A percentile compares a stretch with the other conserved stretches of the same genome.
Evolutionary conservation across 2,888 invertebrate species (phyloP).

Genomic region (Cryptocheilus praepositus): DNA sequence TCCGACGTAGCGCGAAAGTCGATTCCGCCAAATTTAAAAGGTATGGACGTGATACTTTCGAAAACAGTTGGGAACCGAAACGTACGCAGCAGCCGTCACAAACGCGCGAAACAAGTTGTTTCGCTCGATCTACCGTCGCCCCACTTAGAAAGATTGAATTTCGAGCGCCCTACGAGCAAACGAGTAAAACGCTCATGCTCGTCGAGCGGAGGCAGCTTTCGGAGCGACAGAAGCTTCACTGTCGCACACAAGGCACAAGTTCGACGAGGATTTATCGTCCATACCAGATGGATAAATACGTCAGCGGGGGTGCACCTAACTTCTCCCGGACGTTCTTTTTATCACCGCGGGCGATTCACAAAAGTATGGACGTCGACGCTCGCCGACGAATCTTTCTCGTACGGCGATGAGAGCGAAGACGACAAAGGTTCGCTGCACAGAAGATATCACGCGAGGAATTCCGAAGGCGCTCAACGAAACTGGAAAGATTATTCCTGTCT

Average conservation of each 20-base stretch:
- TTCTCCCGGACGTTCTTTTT: slow-evolving; percentile 18
- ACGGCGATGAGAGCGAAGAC: too few relatives aligned
- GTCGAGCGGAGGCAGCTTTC: slow-evolving; percentile 28
- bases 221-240: slow-evolving; percentile 24
- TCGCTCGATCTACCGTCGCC: slow-evolving; percentile 26
- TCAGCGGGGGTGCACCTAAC: slow-evolving; percentile 20
- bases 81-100: background rate
- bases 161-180: slow-evolving; percentile 13
- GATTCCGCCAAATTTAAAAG: background rate
- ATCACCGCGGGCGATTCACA: background rate
- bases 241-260: background rate
- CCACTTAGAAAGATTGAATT: slow-evolving; percentile 54
- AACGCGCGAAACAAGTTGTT: slow-evolving; percentile 35
- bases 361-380: background rate
- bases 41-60: slow-evolving; percentile 8
- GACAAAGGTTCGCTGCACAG: too few relatives aligned
- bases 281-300: slow-evolving; percentile 28
- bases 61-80: slow-evolving; percentile 3
- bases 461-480: too few relatives aligned
- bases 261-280: slow-evolving; percentile 45
- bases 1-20: background rate
- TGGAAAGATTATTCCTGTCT: too few relatives aligned
- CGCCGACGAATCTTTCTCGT: too few relatives aligned
- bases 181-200: slow-evolving; percentile 27
- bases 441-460: too few relatives aligned